Base-by-base conservation (phyloP, 2,888 invertebrate genomes). In the Alloscopus bannaensis region DNA sequence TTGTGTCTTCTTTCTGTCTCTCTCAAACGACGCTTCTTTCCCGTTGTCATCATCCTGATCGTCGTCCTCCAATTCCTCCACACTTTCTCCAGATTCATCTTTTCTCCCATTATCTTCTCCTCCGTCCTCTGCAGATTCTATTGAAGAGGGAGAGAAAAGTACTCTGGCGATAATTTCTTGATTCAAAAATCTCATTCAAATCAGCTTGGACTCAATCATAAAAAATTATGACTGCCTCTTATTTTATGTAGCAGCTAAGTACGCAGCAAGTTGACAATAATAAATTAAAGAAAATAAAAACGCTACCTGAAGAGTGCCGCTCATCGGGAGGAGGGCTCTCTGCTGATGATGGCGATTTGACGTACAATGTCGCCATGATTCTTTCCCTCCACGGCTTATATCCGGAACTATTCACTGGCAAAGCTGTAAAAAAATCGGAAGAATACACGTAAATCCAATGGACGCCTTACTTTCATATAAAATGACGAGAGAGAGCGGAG, bases 331-430 rank as follows among this genome's bases (percentile, higher is more conserved):
- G 6, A n/a, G 8, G 47, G n/a, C 47, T 47, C n/a, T 47, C 47
- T n/a, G n/a, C 18, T n/a, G 6, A n/a, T 6, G 55, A 22, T 22
- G 45, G n/a, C 42, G 72, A 52, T 68, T 82, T 77, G 3, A 85
- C 80, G 52, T 82, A 85, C 45, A 85, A 36, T 20, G 83, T 84
- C 1, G 83, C 83, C 22, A 82, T 72, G 64, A 85, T 72, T 42
- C 81, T 73, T 20, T 85, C 85, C 36, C 69, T 82, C 83, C 84
- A 85, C 1, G 82, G 75, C 68, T 78, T 75, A 55, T 81, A 83
- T 26, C 83, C 81, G 11, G 81, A 65, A 47, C 76, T 82, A 59
- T 85, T 85, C 28, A 85, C 82, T 57, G 81, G 81, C 75, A 85
- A 55, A 20, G 84, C 85, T 85, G 68, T 22, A 52, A 62, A 65